Conservation (phyloP, 2,113 vertebrate species). For the Phyllopteryx taeniolatus region DNA sequence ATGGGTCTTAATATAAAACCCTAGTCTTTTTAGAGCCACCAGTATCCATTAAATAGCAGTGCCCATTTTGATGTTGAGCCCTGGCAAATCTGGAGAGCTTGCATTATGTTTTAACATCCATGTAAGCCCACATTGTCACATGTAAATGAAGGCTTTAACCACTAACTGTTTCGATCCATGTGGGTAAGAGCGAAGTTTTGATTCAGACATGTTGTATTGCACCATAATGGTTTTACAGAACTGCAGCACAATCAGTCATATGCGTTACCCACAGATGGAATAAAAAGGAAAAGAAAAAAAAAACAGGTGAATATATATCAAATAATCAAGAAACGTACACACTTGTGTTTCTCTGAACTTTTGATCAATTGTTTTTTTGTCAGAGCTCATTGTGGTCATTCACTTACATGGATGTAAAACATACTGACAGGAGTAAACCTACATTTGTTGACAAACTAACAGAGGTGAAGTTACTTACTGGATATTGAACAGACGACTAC, state of each 20-base stretch:
- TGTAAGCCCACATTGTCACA: slow-evolving; percentile 8
- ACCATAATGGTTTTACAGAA: no score
- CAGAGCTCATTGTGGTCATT: background rate
- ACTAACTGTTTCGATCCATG: slow-evolving; percentile 4
- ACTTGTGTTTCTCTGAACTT: background rate
- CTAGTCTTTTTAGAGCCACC: background rate
- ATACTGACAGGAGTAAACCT: background rate
- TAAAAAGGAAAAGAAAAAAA: no score
- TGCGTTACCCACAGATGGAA: no score
- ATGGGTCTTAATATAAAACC: background rate
- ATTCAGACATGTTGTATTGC: no score
- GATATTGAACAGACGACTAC: background rate
- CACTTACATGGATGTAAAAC: background rate
- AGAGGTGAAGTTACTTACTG: background rate
- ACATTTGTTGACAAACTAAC: background rate
- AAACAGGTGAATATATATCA: no score
- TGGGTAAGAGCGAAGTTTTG: background rate
- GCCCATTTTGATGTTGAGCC: background rate
- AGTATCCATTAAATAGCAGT: background rate
- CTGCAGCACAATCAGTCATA: no score
- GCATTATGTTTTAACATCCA: slow-evolving; percentile 5
- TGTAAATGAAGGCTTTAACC: slow-evolving; percentile 8
- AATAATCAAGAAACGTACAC: no score
- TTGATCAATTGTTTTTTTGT: background rate
- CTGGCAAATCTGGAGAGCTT: slow-evolving; percentile 1